Base-by-base conservation (phyloP, 2,888 invertebrate species). In the Chouioia cunea region DNA sequence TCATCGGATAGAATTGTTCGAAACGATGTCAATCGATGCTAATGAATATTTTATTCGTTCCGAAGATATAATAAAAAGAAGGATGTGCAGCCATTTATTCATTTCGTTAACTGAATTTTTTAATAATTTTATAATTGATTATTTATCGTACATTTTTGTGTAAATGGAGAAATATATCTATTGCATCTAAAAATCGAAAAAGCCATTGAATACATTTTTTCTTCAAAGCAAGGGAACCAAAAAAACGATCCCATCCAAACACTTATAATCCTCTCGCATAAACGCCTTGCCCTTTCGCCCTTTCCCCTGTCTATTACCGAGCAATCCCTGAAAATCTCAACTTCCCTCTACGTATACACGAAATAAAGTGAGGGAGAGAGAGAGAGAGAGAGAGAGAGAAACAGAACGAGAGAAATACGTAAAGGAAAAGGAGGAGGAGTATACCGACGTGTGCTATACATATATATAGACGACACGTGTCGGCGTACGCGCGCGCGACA, bases 341-440 rank as follows among this genome's bases (percentile, higher is more conserved):
- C 22, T 62, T 27, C 50, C n/a, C 43, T 58, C 14, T 50, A 15
- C 59, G 47, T 53, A 47, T 43, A 44, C 46, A 46, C 27, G 44
- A 27, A 50, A 50, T 47, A 50, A 18, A 50, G 47, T n/a, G n/a
- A 47, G 12, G 23, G 12, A 50, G 62, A 15, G n/a, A 43, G 50
- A 54, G 27, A 18, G 16, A 53, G 18, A 53, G n/a, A 50, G 15
- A 50, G 47, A 15, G n/a, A 47, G 12, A 46, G 12, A 50, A 52
- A 15, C 10, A 43, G 50, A 54, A 18, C 14, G 16, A 53, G 18
- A 53, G 16, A 46, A 10, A 36, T 10, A 36, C 36, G 36, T 8
- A 6, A 10, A 36, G 36, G 36, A 36, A 36, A 52, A 60, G 78
- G 74, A 69, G 73, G 69, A 65, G 70, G 65, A 47, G 36, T 36